Evolutionary conservation across 1,140 invertebrate genomes (phyloP), one percentile per base, ranked within the genome.

Genomic region (Hypsibius dujardini): DNA sequence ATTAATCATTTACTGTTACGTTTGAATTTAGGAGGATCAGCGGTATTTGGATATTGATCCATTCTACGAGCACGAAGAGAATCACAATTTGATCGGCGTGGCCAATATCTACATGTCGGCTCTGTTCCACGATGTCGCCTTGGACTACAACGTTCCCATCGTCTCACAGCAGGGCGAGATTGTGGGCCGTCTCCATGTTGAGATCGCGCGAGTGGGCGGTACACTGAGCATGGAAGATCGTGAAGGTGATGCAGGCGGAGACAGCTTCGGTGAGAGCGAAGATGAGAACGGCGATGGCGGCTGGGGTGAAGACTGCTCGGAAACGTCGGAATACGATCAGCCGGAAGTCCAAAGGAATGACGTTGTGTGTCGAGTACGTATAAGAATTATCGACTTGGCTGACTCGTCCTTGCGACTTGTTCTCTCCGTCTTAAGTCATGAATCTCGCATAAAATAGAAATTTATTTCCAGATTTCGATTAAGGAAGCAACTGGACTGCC

Each of bases 81-180:
- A 95, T 79, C 93, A 97, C 80, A 94, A 93, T 80, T 82, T 98
- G 46, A 95, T 98, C 77, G 95, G 95, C 14, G 95, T 98, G 12
- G 95, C 95, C 40, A 98, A 98, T 82, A 86, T 98, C 72, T 98
- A 96, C 81, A 81, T 98, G 46, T 92, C 96, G 80, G 90, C 90
- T 67, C 79, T 98, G 40, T 96, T 96, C 78, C 90, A 96, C 78
- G 92, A 97, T 80, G 90, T 97, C 1, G 88, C 87, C 72, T 81
- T 98, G 47, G 91, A 96, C 80, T 98, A 98, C 81, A 90, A 95
- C 76, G 95, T 95, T 45, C 95, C 95, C 15, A 96, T 98, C 76
- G 97, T 98, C 73, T 96, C 90, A 79, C 95, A 98, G 79, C 95
- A 98, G 82, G 95, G 95, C 70, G 94, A 98, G 79, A 78, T 83